Base-by-base conservation (phyloP, 2,113 vertebrate species). In the Taxidea taxus region DNA sequence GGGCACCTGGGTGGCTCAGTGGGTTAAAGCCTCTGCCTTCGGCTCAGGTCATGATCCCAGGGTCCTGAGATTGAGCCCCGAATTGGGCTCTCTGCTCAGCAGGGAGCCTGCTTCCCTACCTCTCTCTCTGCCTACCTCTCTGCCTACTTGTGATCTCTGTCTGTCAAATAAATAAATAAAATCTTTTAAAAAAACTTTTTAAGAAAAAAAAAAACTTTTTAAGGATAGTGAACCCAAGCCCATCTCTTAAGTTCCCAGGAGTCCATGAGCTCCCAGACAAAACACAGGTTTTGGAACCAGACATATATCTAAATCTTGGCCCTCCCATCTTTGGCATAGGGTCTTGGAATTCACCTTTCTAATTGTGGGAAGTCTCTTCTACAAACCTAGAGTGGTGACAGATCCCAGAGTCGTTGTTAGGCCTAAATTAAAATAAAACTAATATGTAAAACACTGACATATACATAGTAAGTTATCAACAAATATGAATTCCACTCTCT, bases 391-490 rank as follows among this genome's bases (percentile, higher is more conserved):
- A 18, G 14, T 82, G 3, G 6, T 47, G 21, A 49, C 10, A 47
- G 12, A 84, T 7, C 20, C 49, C 82, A 94, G 64, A 54, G 6
- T 51, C 78, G 15, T 44, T 96, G 6, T 68, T 93, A 90, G 39
- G 29, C 84, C 23, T 56, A 51, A 92, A 87, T 87, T 70, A 96
- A 97, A 93, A 49, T 47, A 89, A 47, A 96, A 93, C n/a, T 34
- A 66, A 34, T 66, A 72, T 54, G 34, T n/a, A 78, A 78, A 93
- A 23, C 23, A 47, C 7, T 60, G 47, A 64, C 54, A 56, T 14
- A 60, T 29, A 78, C 4, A 60, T 25, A 80, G 12, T 25, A 87
- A 82, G 44, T 74, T 93, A 82, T 91, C 87, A 95, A 44, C 78
- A 94, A 91, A 78, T 92, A 10, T 20, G 14, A 90, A 8, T 89